Evolutionary conservation across 2,888 invertebrate species (phyloP).

Genomic region (Drosophila multiciliata): DNA sequence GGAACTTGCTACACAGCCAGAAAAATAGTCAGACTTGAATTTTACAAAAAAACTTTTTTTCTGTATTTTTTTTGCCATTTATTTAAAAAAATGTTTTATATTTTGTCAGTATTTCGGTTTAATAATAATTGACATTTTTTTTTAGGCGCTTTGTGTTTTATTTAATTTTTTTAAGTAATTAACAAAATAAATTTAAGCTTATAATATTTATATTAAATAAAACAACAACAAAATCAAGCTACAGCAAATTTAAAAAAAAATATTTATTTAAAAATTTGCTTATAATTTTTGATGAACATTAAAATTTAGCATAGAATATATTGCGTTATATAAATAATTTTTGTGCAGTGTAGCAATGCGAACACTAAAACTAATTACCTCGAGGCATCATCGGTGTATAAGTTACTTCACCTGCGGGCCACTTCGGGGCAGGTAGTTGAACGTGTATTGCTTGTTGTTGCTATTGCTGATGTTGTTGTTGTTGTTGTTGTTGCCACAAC

Average conservation of each 20-base stretch:
- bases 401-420: slow-evolving; percentile 76
- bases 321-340: not conserved
- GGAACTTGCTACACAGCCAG: not conserved
- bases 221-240: not conserved
- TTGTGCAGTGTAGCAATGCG: slow-evolving; percentile 26
- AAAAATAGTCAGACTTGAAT: not conserved
- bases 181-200: not conserved
- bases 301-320: not conserved
- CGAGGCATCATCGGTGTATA: slow-evolving; percentile 60
- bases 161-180: too few relatives aligned
- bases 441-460: slow-evolving; percentile 18
- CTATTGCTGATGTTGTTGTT: slow-evolving; percentile 13
- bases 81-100: not conserved
- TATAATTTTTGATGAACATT: not conserved
- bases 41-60: not conserved
- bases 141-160: too few relatives aligned
- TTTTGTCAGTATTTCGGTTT: not conserved
- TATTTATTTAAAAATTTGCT: not conserved
- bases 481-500: slow-evolving; percentile 15
- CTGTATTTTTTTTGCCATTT: not conserved
- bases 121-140: not conserved
- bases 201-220: not conserved
- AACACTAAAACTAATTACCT: slow-evolving; percentile 76
- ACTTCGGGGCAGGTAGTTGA: slow-evolving; percentile 66
- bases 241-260: not conserved